Percentiles rank a stretch among this genome's conserved stretches.
These are phyloP conservation scores for Brenthis daphne DNA, from an alignment of 2,888 invertebrate genomes.

Conservation along the genomic window DNA sequence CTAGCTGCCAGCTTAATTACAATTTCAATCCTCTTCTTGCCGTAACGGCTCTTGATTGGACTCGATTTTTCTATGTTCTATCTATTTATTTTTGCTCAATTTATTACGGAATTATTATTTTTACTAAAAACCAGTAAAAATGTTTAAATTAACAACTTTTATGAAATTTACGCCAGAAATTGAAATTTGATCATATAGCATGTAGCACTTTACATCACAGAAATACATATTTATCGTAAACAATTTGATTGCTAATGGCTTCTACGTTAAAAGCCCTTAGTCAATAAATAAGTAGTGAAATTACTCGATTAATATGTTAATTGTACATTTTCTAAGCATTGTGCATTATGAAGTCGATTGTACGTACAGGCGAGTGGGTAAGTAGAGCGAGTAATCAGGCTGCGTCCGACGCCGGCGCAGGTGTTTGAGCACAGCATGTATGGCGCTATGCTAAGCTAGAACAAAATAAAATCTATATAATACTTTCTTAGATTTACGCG, in stretches of 20 bases:
- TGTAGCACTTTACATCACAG: neutral
- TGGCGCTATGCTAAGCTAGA: conserved; percentile 9
- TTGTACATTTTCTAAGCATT: conserved; percentile 25
- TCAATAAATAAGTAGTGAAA: conserved; percentile 20
- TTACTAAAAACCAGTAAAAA: neutral
- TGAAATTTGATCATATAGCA: neutral
- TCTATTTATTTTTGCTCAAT: neutral
- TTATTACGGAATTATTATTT: neutral
- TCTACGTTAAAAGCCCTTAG: conserved; percentile 22
- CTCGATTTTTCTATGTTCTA: conserved; percentile 10
- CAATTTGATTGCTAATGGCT: neutral
- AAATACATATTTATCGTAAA: neutral
- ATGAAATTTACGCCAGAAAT: no score
- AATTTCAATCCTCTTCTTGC: conserved; percentile 18
- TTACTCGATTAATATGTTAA: conserved; percentile 33
- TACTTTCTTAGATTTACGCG: no score
- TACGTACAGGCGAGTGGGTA: conserved; percentile 50
- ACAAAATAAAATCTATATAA: neutral
- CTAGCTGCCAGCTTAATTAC: conserved; percentile 19
- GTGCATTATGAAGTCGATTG: conserved; percentile 44
- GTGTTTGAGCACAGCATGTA: conserved; percentile 19
- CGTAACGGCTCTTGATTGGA: conserved; percentile 20
- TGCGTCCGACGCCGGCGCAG: conserved; percentile 63
- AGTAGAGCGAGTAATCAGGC: conserved; percentile 78
- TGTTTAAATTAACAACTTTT: no score